Percentiles rank a stretch among this genome's conserved stretches.
phyloP scores from a whole-genome alignment of 2,113 vertebrate species.

The Polypterus bichir region DNA sequence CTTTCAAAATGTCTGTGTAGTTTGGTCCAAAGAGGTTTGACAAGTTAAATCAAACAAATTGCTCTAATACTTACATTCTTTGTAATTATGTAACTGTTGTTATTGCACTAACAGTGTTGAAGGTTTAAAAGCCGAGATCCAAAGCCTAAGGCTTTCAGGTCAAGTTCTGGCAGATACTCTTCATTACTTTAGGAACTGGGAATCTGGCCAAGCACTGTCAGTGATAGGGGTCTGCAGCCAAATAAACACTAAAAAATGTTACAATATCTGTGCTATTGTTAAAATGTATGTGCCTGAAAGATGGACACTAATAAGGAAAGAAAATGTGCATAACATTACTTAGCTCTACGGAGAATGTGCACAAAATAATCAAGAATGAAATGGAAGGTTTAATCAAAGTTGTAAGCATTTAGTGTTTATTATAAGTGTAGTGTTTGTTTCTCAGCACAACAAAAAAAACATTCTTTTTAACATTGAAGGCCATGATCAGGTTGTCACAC shows the following conservation, averaged over 20 bases:
- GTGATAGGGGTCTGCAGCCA: constrained; percentile 29
- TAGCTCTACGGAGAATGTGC: too few relatives aligned
- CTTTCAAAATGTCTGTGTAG: constrained; percentile 44
- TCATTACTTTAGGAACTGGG: constrained; percentile 31
- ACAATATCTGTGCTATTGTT: constrained; percentile 29
- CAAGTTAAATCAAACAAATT: constrained; percentile 55
- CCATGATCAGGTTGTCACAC: too few relatives aligned
- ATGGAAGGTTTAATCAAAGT: too few relatives aligned
- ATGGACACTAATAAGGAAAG: too few relatives aligned
- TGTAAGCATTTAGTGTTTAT: too few relatives aligned
- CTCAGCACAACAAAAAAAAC: too few relatives aligned
- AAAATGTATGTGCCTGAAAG: constrained; percentile 6
- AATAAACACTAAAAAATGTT: constrained; percentile 22
- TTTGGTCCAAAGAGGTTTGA: constrained; percentile 37
- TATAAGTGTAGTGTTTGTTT: too few relatives aligned
- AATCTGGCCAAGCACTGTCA: constrained; percentile 39
- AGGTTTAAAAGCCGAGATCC: constrained; percentile 37
- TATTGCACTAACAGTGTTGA: constrained; percentile 31
- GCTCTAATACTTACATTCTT: constrained; percentile 50
- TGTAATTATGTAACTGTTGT: constrained; percentile 46
- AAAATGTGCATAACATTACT: too few relatives aligned
- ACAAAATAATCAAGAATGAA: too few relatives aligned
- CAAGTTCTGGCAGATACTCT: constrained; percentile 45
- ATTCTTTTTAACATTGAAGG: too few relatives aligned
- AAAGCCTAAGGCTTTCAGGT: constrained; percentile 37